Evolutionary conservation across 2,113 vertebrate genomes (phyloP).

Genomic region (Actenoides lindsayi): DNA sequence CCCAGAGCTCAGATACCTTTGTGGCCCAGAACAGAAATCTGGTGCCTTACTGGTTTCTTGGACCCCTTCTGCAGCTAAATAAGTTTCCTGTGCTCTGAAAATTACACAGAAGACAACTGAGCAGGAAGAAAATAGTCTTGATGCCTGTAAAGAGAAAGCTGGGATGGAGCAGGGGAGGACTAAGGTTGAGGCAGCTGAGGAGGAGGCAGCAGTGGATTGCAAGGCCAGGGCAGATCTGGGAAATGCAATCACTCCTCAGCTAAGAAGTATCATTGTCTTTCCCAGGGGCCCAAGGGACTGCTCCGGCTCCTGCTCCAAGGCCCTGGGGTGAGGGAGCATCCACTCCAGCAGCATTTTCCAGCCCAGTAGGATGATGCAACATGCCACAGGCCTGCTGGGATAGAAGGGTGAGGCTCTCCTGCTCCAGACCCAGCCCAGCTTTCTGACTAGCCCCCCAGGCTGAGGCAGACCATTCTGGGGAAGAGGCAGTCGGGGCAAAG

Average conservation of each 20-base stretch:
- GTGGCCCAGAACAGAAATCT: background rate
- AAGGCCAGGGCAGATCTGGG: background rate
- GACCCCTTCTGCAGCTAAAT: background rate
- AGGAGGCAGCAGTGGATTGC: background rate
- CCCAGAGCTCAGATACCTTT: background rate
- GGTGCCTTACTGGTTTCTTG: background rate
- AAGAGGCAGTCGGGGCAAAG: background rate
- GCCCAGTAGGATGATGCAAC: background rate
- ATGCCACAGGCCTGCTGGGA: background rate
- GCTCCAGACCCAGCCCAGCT: background rate
- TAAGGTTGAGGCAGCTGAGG: background rate
- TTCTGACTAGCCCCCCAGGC: accelerated
- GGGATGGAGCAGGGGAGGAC: background rate
- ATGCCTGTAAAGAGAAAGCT: background rate
- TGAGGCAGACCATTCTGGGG: background rate
- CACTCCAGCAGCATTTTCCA: background rate
- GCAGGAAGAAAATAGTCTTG: background rate
- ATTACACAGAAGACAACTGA: background rate
- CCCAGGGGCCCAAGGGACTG: background rate
- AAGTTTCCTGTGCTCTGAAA: background rate
- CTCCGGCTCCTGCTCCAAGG: background rate
- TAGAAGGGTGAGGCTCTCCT: background rate
- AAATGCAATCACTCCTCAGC: background rate
- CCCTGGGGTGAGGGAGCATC: background rate
- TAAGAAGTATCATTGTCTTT: background rate